Evolutionary conservation across 1,140 invertebrate species (phyloP).

Genomic region (Drosophila guanche): DNA sequence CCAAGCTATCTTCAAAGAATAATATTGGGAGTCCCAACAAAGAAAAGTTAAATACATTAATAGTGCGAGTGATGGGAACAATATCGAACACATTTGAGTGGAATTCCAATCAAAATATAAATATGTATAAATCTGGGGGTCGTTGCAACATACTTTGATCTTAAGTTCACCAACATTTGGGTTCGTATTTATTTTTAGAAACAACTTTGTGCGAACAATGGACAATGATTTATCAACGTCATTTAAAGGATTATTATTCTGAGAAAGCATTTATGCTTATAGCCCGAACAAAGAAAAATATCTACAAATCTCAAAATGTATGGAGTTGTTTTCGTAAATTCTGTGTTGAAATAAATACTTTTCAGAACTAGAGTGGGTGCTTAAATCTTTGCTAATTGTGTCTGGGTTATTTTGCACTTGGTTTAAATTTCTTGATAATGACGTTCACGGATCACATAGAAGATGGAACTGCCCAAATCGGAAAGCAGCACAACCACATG

Average conservation of each 20-base stretch:
- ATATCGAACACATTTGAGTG: not conserved
- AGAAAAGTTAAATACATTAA: too few relatives aligned
- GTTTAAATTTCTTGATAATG: conserved; percentile 40
- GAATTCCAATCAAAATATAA: not conserved
- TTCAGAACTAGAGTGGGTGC: not conserved
- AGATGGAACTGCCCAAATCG: conserved; percentile 19
- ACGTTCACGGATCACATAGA: conserved; percentile 7
- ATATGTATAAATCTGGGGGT: conserved; percentile 1
- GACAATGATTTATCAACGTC: too few relatives aligned
- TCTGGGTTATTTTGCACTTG: conserved; percentile 12
- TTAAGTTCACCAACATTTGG: too few relatives aligned
- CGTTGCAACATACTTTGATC: conserved; percentile 9
- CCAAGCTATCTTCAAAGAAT: conserved; percentile 17
- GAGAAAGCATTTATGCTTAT: too few relatives aligned
- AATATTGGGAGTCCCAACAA: not conserved
- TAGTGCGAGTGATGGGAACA: conserved; percentile 5
- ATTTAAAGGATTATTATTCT: too few relatives aligned
- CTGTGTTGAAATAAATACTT: conserved; percentile 1
- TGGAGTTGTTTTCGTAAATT: too few relatives aligned
- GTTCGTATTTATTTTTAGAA: too few relatives aligned
- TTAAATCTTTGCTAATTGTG: conserved; percentile 1
- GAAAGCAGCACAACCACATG: not conserved
- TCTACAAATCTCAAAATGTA: too few relatives aligned
- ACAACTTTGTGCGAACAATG: too few relatives aligned
- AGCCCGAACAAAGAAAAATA: too few relatives aligned